These are phyloP conservation scores for Monodelphis domestica DNA, from an alignment of 2,797 vertebrate genomes.

Conservation along the genomic window DNA sequence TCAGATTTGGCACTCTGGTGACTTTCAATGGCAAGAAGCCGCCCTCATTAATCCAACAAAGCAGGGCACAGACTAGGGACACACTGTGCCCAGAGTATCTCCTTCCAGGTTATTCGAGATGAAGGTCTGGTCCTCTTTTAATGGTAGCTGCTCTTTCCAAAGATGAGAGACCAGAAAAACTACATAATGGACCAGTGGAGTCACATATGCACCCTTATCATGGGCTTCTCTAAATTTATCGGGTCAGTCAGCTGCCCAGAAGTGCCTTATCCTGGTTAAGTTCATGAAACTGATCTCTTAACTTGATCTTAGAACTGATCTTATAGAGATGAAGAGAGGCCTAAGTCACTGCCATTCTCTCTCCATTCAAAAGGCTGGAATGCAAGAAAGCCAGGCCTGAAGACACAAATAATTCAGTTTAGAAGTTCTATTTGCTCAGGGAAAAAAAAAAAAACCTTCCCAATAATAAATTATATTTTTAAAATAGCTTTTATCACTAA, in stretches of 20 bases:
- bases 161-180: background rate
- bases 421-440: background rate
- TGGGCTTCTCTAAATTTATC: background rate
- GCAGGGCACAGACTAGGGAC: background rate
- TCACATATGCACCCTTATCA: background rate
- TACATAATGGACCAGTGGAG: background rate
- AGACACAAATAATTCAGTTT: background rate
- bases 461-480: slow-evolving; percentile 60
- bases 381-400: background rate
- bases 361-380: background rate
- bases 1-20: rapidly evolving
- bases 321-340: background rate
- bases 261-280: background rate
- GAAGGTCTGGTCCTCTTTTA: background rate
- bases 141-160: background rate
- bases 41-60: background rate
- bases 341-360: background rate
- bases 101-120: background rate
- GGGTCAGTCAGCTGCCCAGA: background rate
- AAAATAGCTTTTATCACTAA: background rate
- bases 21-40: background rate
- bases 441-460: background rate
- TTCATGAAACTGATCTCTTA: background rate
- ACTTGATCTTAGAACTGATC: no score
- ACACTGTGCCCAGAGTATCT: background rate